Base-by-base conservation (phyloP, 2,797 vertebrate species). In the Mus minutoides region DNA sequence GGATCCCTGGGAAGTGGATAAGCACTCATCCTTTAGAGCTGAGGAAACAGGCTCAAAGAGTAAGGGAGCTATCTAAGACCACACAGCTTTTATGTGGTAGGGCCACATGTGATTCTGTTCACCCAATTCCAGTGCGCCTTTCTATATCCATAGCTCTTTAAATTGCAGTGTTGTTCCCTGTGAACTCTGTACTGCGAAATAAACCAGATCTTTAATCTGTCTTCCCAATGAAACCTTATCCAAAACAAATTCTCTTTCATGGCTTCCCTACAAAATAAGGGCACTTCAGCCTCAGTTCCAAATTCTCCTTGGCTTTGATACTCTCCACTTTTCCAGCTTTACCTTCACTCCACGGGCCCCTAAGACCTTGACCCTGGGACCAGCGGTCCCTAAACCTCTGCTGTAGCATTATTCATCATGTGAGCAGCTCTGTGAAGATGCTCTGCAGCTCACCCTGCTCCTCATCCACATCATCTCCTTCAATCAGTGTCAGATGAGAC, bases 191-290 rank as follows among this genome's bases (percentile, higher is more conserved):
- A 43, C 86, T 58, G 16, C 43, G 37, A 17, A 49, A 49, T 89
- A 91, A 89, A 90, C 26, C 17, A 62, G 58, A 43, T 76, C 52
- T 64, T 87, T 49, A 21, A 7, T 58, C 4, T 14, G 0, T 86
- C 77, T 84, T 89, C 64, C 52, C 43, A 88, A 69, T 0, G 11
- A 96, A 95, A 92, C 29, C 17, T 86, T 62, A 93, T 37, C 40
- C 90, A 60, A 91, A 82, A 69, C 40, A 85, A 91, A 76, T n/a
- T n/a, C 62, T 90, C 37, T 19, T 93, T 60, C 62, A 64, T 11
- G 22, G 64, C 71, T 64, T 76, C 22, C 69, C 67, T 75, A 79
- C 26, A 92, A 58, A 94, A 73, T 34, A 34, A 56, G 22, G 9
- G 34, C 17, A 17, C 4, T 78, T 82, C 11, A n/a, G 76, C 43